phyloP scores from a whole-genome alignment of 2,113 vertebrate species.

The Scolopax mira region DNA sequence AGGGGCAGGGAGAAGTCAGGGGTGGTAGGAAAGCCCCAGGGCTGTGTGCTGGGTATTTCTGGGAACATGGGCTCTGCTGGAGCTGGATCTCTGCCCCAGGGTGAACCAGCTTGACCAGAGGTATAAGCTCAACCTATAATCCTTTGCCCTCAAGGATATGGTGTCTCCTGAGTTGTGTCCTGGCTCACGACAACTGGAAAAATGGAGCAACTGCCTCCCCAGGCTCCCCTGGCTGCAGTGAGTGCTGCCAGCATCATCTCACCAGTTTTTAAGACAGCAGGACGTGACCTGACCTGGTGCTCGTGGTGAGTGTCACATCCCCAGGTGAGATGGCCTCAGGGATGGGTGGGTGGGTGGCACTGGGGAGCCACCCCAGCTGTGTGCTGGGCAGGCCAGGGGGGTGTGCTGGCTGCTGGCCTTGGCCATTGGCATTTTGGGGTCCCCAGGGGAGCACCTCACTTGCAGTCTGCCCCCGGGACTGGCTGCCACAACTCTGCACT shows the following conservation, averaged over 20 bases:
- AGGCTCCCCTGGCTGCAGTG: neutral
- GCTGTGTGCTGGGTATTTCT: rapidly evolving
- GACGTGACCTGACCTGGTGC: neutral
- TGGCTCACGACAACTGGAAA: neutral
- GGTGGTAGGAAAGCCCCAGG: neutral
- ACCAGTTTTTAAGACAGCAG: neutral
- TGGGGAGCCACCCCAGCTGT: neutral
- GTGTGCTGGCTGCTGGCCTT: neutral
- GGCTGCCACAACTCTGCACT: neutral
- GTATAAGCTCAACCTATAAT: neutral
- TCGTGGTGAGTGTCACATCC: rapidly evolving
- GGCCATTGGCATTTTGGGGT: rapidly evolving
- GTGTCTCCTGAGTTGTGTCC: neutral
- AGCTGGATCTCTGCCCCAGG: neutral
- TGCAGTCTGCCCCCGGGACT: neutral
- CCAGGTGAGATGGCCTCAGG: neutral
- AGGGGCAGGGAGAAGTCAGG: neutral
- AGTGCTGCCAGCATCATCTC: neutral
- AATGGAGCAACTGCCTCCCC: neutral
- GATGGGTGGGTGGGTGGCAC: neutral
- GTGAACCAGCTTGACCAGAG: neutral
- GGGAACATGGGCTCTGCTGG: rapidly evolving
- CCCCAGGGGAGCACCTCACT: neutral
- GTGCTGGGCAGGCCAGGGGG: neutral
- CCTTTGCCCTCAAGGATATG: neutral